These are phyloP conservation scores for Tichodroma muraria DNA, from an alignment of 2,113 vertebrate species.

Conservation along the genomic window DNA sequence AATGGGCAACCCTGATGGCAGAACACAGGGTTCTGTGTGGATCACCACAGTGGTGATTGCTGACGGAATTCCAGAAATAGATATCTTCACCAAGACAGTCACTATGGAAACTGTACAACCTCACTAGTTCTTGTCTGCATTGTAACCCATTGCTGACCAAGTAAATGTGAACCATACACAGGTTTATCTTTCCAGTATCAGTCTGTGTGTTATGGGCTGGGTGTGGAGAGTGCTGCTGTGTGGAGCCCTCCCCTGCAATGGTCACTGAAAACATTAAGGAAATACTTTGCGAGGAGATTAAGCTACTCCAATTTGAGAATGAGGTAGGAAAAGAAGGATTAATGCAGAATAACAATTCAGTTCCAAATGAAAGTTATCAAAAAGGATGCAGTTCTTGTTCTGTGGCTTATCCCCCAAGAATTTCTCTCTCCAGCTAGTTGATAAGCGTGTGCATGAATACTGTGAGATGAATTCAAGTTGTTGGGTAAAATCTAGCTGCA, in stretches of 20 bases:
- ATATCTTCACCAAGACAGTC: slow-evolving; percentile 2
- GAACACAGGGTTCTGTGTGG: too few species aligned
- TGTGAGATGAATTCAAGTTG: background rate
- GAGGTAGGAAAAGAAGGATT: background rate
- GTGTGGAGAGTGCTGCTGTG: background rate
- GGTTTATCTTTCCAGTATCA: background rate
- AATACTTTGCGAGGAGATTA: background rate
- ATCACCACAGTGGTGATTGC: background rate
- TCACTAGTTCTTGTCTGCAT: background rate
- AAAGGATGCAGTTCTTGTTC: background rate
- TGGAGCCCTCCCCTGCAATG: background rate
- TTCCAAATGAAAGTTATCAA: background rate
- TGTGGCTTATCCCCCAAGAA: background rate
- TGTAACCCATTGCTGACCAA: background rate
- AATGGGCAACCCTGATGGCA: background rate
- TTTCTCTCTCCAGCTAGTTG: background rate
- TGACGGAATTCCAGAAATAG: slow-evolving; percentile 54
- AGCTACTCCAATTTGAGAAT: background rate
- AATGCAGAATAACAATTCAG: background rate
- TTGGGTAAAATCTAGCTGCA: background rate
- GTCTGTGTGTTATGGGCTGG: background rate
- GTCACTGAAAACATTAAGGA: background rate
- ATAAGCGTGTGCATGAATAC: background rate
- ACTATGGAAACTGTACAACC: slow-evolving; percentile 51
- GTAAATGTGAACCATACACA: background rate